Percentiles rank a stretch among this genome's conserved stretches.
phyloP scores from a whole-genome alignment of 1,140 invertebrate genomes.

The Hyposmocoma kahamanoa region DNA sequence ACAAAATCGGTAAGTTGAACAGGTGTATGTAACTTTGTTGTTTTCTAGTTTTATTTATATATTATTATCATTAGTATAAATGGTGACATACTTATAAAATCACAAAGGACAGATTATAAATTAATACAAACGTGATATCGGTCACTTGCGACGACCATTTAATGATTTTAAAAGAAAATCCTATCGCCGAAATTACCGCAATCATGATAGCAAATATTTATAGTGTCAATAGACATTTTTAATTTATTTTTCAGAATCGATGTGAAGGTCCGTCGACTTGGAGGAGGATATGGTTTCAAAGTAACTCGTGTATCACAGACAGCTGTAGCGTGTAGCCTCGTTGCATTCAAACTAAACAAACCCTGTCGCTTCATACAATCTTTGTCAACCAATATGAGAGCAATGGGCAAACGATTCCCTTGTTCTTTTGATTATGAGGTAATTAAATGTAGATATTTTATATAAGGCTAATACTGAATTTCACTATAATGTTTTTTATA shows the following conservation, averaged over 20 bases:
- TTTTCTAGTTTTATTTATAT: no score
- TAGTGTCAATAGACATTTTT: no score
- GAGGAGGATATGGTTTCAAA: constrained; percentile 77
- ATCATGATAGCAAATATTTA: no score
- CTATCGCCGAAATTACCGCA: no score
- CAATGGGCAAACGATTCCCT: constrained; percentile 76
- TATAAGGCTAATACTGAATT: no score
- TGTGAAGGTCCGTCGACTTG: constrained; percentile 73
- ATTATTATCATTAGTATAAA: no score
- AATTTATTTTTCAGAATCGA: constrained; percentile 75
- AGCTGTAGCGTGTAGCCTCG: constrained; percentile 69
- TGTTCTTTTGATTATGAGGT: constrained; percentile 76
- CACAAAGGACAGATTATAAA: constrained; percentile 20
- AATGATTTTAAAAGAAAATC: no score
- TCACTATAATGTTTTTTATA: no score
- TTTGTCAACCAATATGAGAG: constrained; percentile 77
- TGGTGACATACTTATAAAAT: constrained; percentile 72
- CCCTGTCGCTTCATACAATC: constrained; percentile 52
- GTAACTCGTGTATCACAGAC: constrained; percentile 67
- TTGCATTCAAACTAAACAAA: constrained; percentile 19
- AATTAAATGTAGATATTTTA: constrained; percentile 11
- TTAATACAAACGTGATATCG: no score
- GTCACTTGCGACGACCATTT: no score
- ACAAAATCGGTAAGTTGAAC: constrained; percentile 44
- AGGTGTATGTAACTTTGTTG: no score